phyloP scores from a whole-genome alignment of 2,113 vertebrate genomes.

The Laterallus jamaicensis region DNA sequence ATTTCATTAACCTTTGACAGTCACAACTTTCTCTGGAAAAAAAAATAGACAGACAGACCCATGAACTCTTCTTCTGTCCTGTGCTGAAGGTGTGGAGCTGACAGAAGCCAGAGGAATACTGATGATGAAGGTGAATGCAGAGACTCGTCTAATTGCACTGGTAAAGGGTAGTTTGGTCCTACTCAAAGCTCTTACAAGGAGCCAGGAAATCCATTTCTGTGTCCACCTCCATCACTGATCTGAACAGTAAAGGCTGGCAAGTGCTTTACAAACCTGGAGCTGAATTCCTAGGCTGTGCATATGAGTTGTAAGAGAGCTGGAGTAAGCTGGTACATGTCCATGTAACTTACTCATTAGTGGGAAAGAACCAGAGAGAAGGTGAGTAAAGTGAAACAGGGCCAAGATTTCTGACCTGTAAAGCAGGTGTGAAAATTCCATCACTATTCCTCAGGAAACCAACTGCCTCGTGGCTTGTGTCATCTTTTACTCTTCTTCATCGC shows the following conservation, averaged over 20 bases:
- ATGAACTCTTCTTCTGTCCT: background rate
- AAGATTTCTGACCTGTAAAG: background rate
- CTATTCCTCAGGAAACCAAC: background rate
- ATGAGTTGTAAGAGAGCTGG: background rate
- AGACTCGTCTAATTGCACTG: background rate
- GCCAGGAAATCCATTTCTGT: background rate
- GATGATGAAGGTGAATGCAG: background rate
- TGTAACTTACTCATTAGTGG: background rate
- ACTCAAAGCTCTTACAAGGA: background rate
- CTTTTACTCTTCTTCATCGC: background rate
- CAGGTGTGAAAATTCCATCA: background rate
- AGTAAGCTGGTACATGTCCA: accelerated
- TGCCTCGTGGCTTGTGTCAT: background rate
- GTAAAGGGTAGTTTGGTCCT: background rate
- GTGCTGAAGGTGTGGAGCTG: background rate
- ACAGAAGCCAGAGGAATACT: background rate
- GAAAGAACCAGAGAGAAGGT: background rate
- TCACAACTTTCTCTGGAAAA: background rate
- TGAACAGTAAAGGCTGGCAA: background rate
- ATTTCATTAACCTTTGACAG: constrained; percentile 14
- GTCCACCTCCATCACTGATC: accelerated
- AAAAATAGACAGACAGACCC: background rate
- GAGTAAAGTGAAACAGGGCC: background rate
- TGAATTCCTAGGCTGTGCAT: background rate
- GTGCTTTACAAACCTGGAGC: background rate